Evolutionary conservation across 1,140 invertebrate genomes (phyloP), one percentile per base, ranked within the genome.

Genomic region (Caerostris extrusa): DNA sequence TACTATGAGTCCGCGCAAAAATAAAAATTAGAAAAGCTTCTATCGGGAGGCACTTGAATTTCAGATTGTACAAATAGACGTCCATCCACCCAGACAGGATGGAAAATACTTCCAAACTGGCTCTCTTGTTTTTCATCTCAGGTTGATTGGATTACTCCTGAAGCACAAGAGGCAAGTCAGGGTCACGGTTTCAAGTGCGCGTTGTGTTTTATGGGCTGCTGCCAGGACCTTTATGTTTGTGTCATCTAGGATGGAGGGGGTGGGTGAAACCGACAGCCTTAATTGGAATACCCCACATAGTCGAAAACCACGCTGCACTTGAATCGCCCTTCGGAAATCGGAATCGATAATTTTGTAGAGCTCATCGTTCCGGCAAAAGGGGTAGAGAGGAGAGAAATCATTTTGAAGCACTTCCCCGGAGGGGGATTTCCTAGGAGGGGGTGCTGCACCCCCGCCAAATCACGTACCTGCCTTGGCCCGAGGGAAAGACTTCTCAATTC

Each of bases 321-420:
- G 57, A 55, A 50, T 77, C 34, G 8, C 67, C 67, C 19, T 8
- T 6, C 67, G 7, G 19, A 7, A 34, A 8, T n/a, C 14, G 81
- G 61, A 92, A 92, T 92, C 91, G 91, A 92, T 92, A 92, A 92
- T 86, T 92, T 92, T 92, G 60, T 86, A 90, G 82, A 91, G 90
- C 91, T 92, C 91, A 92, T 86, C 90, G 90, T 90, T 77, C 90
- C 7, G 60, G 85, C 17, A 64, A 64, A 61, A 87, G 87, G 64
- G 87, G 61, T 69, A 57, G 87, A 14, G 12, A 14, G 12, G 60
- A 87, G 85, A 87, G 85, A 87, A 87, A 87, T 87, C 69, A 92
- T 92, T 92, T 57, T 92, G 60, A 61, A 92, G 90, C 60, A 85
- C 90, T 92, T 92, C 90, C 82, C 90, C 53, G n/a, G 82, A 83